A percentile compares a stretch with the other conserved stretches of the same genome.
These are phyloP conservation scores for Pimpla rufipes DNA, from an alignment of 2,888 invertebrate species.

Conservation along the genomic window DNA sequence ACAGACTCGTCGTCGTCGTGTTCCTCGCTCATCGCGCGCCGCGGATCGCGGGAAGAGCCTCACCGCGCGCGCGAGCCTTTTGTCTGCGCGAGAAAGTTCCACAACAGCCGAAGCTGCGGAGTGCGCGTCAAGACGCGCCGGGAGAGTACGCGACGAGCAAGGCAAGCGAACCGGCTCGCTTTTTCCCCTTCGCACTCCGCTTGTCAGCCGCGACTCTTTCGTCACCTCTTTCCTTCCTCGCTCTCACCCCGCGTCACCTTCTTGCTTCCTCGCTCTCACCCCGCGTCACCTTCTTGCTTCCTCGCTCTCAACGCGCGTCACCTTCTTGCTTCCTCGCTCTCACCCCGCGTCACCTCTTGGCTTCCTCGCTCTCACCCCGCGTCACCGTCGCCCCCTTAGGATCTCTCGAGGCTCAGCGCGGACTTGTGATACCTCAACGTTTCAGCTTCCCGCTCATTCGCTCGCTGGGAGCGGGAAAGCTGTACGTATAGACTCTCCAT, in stretches of 20 bases:
- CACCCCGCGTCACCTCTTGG: too few species aligned
- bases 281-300: neutral
- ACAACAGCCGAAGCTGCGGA: conserved; percentile 17
- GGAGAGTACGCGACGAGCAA: conserved; percentile 15
- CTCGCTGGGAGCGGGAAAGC: too few species aligned
- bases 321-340: too few species aligned
- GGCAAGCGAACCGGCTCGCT: neutral
- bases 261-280: conserved; percentile 16
- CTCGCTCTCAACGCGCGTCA: too few species aligned
- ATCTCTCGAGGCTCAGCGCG: conserved; percentile 32
- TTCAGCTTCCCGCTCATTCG: conserved; percentile 17
- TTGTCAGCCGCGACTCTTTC: neutral
- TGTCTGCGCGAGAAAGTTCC: conserved; percentile 32
- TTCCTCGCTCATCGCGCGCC: conserved; percentile 44
- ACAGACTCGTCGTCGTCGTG: conserved; percentile 19
- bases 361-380: too few species aligned
- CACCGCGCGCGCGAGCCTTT: conserved; percentile 54
- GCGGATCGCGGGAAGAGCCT: conserved; percentile 29
- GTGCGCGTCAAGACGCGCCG: conserved; percentile 30
- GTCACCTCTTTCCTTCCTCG: conserved; percentile 11
- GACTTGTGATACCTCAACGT: conserved; percentile 6
- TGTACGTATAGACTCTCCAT: too few species aligned
- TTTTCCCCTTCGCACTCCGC: neutral
- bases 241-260: conserved; percentile 29
- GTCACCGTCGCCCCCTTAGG: too few species aligned